Percentiles rank a stretch among this genome's conserved stretches.
These are phyloP conservation scores for Psittacula echo DNA, from an alignment of 2,797 vertebrate genomes.

Conservation along the genomic window DNA sequence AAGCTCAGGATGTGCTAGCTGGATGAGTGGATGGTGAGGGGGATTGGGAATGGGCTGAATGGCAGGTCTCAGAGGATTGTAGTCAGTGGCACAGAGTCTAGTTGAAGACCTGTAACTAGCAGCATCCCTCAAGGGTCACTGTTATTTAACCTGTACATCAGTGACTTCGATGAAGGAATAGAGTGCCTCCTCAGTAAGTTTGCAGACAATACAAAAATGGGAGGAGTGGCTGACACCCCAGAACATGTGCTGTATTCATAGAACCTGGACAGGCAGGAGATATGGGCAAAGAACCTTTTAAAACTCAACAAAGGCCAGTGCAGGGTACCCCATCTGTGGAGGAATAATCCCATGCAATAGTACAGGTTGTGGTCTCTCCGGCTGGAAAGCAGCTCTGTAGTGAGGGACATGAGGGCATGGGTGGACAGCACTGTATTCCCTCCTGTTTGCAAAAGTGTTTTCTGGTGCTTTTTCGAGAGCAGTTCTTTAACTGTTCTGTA, in stretches of 20 bases:
- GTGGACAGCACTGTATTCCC: neutral
- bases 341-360: neutral
- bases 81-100: neutral
- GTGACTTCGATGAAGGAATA: neutral
- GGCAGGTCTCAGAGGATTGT: neutral
- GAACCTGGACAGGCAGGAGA: neutral
- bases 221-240: neutral
- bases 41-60: neutral
- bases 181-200: neutral
- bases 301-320: neutral
- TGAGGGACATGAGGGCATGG: neutral
- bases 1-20: neutral
- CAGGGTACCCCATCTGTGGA: neutral
- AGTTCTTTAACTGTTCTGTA: conserved; percentile 57
- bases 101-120: neutral
- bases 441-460: no score
- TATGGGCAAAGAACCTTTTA: neutral
- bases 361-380: neutral
- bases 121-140: neutral
- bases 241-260: neutral
- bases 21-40: neutral
- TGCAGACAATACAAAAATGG: neutral
- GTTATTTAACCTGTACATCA: neutral
- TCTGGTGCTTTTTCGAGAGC: neutral
- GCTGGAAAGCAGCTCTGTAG: neutral